Percentiles rank a stretch among this genome's conserved stretches.
These are phyloP conservation scores for Euwallacea similis DNA, from an alignment of 1,140 invertebrate genomes.

Conservation along the genomic window DNA sequence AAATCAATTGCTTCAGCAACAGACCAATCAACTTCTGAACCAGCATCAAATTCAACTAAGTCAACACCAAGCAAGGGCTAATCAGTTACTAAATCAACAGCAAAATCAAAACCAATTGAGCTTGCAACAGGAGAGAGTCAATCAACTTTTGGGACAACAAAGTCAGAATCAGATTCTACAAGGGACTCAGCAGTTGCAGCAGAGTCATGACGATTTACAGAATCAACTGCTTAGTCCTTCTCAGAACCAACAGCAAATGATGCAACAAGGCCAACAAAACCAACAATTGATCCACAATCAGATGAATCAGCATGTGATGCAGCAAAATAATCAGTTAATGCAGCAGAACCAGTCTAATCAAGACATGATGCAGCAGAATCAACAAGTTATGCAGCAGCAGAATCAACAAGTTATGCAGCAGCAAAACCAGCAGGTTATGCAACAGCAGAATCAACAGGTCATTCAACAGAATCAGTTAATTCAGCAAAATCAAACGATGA, in stretches of 20 bases:
- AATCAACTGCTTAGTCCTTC: slow-evolving; percentile 22
- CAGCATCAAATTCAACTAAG: slow-evolving; percentile 45
- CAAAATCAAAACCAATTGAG: slow-evolving; percentile 51
- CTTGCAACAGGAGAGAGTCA: slow-evolving; percentile 51
- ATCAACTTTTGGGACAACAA: slow-evolving; percentile 37
- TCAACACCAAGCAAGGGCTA: slow-evolving; percentile 45
- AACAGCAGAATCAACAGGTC: slow-evolving; percentile 30
- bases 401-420: slow-evolving; percentile 24
- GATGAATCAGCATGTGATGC: slow-evolving; percentile 29
- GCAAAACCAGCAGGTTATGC: slow-evolving; percentile 41
- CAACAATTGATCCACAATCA: slow-evolving; percentile 37
- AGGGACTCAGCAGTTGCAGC: slow-evolving; percentile 33
- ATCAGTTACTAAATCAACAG: slow-evolving; percentile 44
- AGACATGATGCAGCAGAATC: slow-evolving; percentile 32
- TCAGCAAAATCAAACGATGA: slow-evolving; percentile 21
- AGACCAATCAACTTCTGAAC: slow-evolving; percentile 28
- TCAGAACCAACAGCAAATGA: slow-evolving; percentile 36
- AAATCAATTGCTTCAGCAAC: slow-evolving; percentile 10
- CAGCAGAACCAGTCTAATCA: slow-evolving; percentile 41
- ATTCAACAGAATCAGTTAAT: slow-evolving; percentile 31
- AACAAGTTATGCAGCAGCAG: slow-evolving; percentile 44
- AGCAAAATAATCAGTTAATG: slow-evolving; percentile 36
- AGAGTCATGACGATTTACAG: slow-evolving; percentile 33
- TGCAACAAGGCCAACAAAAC: slow-evolving; percentile 40
- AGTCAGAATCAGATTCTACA: slow-evolving; percentile 11